Evolutionary conservation across 1,140 invertebrate genomes (phyloP), one percentile per base, ranked within the genome.

Genomic region (Pachypeltis micranthus): DNA sequence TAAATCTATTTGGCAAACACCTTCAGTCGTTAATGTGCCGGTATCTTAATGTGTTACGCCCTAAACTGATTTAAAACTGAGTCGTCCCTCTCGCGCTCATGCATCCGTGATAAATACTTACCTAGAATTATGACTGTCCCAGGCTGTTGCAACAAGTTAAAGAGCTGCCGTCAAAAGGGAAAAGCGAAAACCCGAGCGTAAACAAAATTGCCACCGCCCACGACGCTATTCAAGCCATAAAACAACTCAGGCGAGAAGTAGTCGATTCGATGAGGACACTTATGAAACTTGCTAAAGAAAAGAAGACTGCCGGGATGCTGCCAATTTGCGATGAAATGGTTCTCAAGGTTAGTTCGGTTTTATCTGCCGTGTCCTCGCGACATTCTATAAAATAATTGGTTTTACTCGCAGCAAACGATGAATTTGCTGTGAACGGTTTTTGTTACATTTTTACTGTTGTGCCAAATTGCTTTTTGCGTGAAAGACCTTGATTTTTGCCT

Each of bases 91-190:
- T 39, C 16, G 31, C 16, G 7, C 16, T 39, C 7, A 7, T 65
- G n/a, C n/a, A n/a, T n/a, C n/a, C n/a, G n/a, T n/a, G n/a, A n/a
- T n/a, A n/a, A n/a, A n/a, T n/a, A n/a, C n/a, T n/a, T n/a, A n/a
- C n/a, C n/a, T n/a, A n/a, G n/a, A n/a, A n/a, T n/a, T n/a, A n/a
- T n/a, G n/a, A n/a, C n/a, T n/a, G 67, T 71, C 74, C 1, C 34
- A 88, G 88, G 68, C 74, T 93, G 62, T 79, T 94, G 4, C 88
- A 91, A 74, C 87, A 88, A 71, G 78, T 87, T 58, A 90, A 91
- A 69, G 86, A 90, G 62, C 83, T 85, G 1, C 82, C 83, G n/a
- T 81, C 80, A 29, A 83, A 81, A 64, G 71, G 78, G 16, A 81
- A 78, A 68, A 77, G 78, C 61, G 67, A 77, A 26, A 81, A 81